Percentiles rank a stretch among this genome's conserved stretches.
Conservation (phyloP, 1,140 invertebrate genomes). For the Onthophagus taurus region DNA sequence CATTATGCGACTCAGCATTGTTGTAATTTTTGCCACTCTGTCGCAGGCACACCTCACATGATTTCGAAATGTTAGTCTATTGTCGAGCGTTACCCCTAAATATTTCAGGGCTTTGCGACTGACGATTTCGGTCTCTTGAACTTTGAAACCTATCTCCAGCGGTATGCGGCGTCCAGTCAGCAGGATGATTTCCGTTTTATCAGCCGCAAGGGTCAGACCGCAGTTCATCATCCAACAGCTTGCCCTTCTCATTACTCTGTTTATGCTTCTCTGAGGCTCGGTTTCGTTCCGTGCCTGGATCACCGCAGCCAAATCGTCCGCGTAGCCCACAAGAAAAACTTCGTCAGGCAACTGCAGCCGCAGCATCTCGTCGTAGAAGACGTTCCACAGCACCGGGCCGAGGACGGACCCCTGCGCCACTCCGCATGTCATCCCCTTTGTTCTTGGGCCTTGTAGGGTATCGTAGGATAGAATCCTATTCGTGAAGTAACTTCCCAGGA, state of each 20-base stretch:
- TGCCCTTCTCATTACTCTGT: neutral
- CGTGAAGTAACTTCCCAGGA: conserved; percentile 17
- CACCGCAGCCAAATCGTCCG: conserved; percentile 27
- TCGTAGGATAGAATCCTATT: conserved; percentile 16
- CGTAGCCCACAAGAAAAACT: conserved; percentile 21
- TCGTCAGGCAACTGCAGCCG: conserved; percentile 12
- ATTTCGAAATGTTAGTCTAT: neutral
- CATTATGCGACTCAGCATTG: neutral
- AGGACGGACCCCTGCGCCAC: conserved; percentile 30
- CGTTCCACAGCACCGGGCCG: conserved; percentile 31
- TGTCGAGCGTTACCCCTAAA: neutral
- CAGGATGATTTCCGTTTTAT: neutral
- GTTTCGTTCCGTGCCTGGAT: conserved; percentile 5
- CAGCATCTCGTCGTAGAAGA: conserved; percentile 27
- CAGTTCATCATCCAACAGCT: neutral
- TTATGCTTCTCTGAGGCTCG: neutral
- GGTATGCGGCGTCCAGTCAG: conserved; percentile 1
- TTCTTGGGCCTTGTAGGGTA: neutral
- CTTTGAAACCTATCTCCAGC: neutral
- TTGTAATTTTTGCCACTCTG: neutral
- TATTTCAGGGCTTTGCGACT: conserved; percentile 1
- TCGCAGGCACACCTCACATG: neutral
- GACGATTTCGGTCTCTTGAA: neutral
- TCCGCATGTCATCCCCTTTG: conserved; percentile 3
- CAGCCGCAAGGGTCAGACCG: neutral